Evolutionary conservation across 2,797 vertebrate species (phyloP).

Genomic region (Tarsius wallacei): DNA sequence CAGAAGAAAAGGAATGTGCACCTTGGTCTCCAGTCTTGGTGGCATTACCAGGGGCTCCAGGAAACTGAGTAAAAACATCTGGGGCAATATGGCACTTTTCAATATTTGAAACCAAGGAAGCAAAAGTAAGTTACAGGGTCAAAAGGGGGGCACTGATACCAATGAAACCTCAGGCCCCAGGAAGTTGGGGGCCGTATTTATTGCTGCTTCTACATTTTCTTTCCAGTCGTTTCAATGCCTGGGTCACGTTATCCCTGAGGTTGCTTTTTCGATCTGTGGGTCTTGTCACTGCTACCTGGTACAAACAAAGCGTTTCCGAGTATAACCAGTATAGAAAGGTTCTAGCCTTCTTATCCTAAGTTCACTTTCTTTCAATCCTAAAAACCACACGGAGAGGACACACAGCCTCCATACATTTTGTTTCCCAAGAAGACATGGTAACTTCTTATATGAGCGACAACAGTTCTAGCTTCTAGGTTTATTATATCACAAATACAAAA

Average conservation of each 20-base stretch:
- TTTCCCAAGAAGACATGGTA: conserved; percentile 38
- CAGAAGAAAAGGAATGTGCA: conserved; percentile 18
- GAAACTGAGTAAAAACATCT: not conserved
- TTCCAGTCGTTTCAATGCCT: conserved; percentile 47
- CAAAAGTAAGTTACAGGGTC: conserved; percentile 6
- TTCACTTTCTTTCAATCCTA: conserved; percentile 43
- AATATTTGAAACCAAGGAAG: conserved; percentile 20
- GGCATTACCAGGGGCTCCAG: conserved; percentile 40
- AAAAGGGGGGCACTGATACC: not conserved
- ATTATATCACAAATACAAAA: conserved; percentile 80
- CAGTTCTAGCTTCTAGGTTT: conserved; percentile 74
- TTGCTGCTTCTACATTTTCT: conserved; percentile 45
- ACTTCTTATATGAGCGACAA: conserved; percentile 57
- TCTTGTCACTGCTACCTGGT: conserved; percentile 53
- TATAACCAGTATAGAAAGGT: not conserved
- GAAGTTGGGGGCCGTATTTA: conserved; percentile 26
- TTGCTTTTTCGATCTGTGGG: conserved; percentile 57
- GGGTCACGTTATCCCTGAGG: not conserved
- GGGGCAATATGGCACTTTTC: conserved; percentile 40
- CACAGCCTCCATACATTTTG: conserved; percentile 25
- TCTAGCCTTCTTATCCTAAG: conserved; percentile 65
- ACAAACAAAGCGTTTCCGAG: conserved; percentile 61
- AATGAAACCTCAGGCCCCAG: not conserved
- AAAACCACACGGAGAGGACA: conserved; percentile 64
- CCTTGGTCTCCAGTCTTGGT: conserved; percentile 17